Conservation (phyloP, 1,140 invertebrate genomes). For the Lasioglossum albipes region DNA sequence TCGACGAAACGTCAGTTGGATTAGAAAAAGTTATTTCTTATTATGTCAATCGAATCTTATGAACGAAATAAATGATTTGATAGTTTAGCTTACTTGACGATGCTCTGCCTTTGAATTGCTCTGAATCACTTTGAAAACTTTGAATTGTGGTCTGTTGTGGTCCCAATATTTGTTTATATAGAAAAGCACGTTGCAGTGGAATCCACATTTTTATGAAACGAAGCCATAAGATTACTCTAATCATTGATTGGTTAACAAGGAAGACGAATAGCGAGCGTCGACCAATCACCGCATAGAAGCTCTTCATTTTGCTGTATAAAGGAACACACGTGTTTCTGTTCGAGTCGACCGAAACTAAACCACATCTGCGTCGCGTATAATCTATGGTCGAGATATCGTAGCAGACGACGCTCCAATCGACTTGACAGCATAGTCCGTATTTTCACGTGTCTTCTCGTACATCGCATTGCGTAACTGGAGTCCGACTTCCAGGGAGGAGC, state of each 20-base stretch:
- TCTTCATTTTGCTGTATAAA: constrained; percentile 1
- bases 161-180: constrained; percentile 1
- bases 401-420: constrained; percentile 70
- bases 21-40: neutral
- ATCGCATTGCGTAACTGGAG: constrained; percentile 73
- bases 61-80: neutral
- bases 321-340: neutral
- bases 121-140: too few relatives aligned
- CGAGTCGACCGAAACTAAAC: constrained; percentile 11
- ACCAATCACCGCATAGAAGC: constrained; percentile 26
- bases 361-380: constrained; percentile 36
- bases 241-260: constrained; percentile 25
- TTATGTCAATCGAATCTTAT: neutral
- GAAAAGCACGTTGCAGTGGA: neutral
- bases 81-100: neutral
- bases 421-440: constrained; percentile 72
- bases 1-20: too few relatives aligned
- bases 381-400: constrained; percentile 62
- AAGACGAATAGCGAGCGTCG: neutral
- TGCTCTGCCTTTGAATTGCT: neutral
- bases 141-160: neutral
- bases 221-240: neutral
- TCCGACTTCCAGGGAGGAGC: constrained; percentile 72
- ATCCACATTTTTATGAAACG: neutral
- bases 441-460: constrained; percentile 71